Conservation (phyloP, 1,140 invertebrate genomes). For the Latrodectus geometricus region DNA sequence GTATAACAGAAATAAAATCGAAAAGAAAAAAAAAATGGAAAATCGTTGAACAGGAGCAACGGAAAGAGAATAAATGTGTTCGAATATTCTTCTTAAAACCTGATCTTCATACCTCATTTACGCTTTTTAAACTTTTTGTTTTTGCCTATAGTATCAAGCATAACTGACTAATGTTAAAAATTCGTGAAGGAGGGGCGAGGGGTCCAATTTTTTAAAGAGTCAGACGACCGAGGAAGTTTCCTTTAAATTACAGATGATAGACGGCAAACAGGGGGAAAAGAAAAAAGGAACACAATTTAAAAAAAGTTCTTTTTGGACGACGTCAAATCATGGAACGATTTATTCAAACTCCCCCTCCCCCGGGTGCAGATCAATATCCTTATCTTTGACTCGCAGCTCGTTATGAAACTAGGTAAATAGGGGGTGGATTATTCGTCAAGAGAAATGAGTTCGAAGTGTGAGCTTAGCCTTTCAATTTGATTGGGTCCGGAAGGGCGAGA, state of each 20-base stretch:
- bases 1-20: no score
- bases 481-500: neutral
- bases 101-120: constrained; percentile 40
- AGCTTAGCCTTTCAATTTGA: constrained; percentile 6
- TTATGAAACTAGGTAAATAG: constrained; percentile 54
- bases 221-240: constrained; percentile 17
- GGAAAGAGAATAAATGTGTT: constrained; percentile 1
- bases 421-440: constrained; percentile 34
- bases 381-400: constrained; percentile 56
- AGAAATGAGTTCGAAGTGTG: constrained; percentile 30
- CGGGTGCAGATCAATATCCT: constrained; percentile 39
- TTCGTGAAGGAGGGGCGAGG: neutral
- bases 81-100: constrained; percentile 9
- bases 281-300: neutral
- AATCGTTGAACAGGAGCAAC: neutral
- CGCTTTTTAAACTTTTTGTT: constrained; percentile 9
- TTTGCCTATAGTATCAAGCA: constrained; percentile 18
- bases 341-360: constrained; percentile 20
- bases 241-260: constrained; percentile 42
- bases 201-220: neutral
- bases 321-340: constrained; percentile 42
- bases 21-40: neutral
- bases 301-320: constrained; percentile 26
- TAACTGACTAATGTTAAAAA: constrained; percentile 29
- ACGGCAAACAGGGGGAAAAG: constrained; percentile 37